phyloP scores from a whole-genome alignment of 1,140 invertebrate species.

The Zaprionus davidi region DNA sequence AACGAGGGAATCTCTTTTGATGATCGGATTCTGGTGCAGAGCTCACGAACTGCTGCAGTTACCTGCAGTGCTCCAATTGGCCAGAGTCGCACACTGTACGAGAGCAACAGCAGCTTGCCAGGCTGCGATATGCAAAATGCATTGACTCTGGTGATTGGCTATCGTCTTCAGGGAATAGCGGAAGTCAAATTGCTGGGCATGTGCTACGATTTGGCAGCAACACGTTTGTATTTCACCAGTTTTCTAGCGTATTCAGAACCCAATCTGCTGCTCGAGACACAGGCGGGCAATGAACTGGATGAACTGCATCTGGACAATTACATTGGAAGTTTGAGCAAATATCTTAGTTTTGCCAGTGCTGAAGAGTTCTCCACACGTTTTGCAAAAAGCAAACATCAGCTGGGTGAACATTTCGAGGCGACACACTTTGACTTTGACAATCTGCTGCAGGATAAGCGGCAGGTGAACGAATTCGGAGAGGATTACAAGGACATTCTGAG shows the following conservation, averaged over 20 bases:
- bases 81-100: slow-evolving; percentile 8
- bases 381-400: neutral
- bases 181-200: slow-evolving; percentile 31
- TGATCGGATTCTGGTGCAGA: neutral
- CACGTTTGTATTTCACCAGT: slow-evolving; percentile 22
- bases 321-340: slow-evolving; percentile 15
- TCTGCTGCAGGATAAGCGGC: slow-evolving; percentile 26
- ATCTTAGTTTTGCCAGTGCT: slow-evolving; percentile 13
- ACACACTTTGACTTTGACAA: slow-evolving; percentile 19
- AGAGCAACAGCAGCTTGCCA: slow-evolving; percentile 19
- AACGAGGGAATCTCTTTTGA: slow-evolving; percentile 10
- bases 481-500: slow-evolving; percentile 17
- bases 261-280: slow-evolving; percentile 8
- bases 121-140: slow-evolving; percentile 16
- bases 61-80: slow-evolving; percentile 3
- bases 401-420: slow-evolving; percentile 15
- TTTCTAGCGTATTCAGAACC: slow-evolving; percentile 18
- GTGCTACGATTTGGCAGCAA: slow-evolving; percentile 27
- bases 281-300: neutral
- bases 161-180: neutral
- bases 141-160: slow-evolving; percentile 29
- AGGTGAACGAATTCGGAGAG: neutral
- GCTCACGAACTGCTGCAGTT: neutral
- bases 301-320: slow-evolving; percentile 23
- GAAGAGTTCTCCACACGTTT: slow-evolving; percentile 1